Conservation (phyloP, 2,113 vertebrate species). For the Mormyrus lacerda region DNA sequence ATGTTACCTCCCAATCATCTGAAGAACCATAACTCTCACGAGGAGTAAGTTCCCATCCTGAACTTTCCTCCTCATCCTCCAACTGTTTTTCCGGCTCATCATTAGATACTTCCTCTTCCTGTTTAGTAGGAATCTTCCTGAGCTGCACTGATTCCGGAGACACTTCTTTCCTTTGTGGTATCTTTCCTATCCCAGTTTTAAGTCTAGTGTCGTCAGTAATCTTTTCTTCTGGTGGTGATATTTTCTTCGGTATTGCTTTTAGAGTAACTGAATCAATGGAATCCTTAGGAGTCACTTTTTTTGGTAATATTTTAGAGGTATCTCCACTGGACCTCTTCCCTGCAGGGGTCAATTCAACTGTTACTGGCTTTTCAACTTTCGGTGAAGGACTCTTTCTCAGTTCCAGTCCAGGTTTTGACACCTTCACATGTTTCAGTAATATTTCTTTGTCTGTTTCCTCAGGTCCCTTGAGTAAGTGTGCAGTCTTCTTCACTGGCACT, state of each 20-base stretch:
- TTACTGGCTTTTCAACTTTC: constrained; percentile 47
- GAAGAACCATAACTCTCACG: constrained; percentile 44
- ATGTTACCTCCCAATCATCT: constrained; percentile 55
- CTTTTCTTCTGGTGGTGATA: constrained; percentile 50
- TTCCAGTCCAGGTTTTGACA: constrained; percentile 47
- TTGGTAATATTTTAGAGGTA: constrained; percentile 33
- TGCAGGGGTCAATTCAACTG: constrained; percentile 35
- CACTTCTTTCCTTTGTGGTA: constrained; percentile 55
- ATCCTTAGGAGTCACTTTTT: constrained; percentile 46
- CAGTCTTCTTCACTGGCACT: constrained; percentile 42
- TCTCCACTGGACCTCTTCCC: constrained; percentile 44
- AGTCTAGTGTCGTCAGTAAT: constrained; percentile 21
- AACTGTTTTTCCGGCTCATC: constrained; percentile 40
- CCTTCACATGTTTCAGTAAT: constrained; percentile 48
- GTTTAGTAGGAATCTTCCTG: constrained; percentile 58
- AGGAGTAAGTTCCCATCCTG: constrained; percentile 62
- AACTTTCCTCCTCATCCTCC: constrained; percentile 49
- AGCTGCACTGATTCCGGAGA: constrained; percentile 60
- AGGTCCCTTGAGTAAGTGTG: constrained; percentile 37
- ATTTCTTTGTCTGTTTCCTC: constrained; percentile 49
- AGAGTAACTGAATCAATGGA: constrained; percentile 58
- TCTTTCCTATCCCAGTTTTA: constrained; percentile 30
- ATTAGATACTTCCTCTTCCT: constrained; percentile 51
- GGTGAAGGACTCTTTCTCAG: constrained; percentile 57
- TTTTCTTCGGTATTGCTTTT: constrained; percentile 55